Percentiles rank a stretch among this genome's conserved stretches.
Conservation (phyloP, 2,888 invertebrate genomes). For the Tetanocera ferruginea region DNA sequence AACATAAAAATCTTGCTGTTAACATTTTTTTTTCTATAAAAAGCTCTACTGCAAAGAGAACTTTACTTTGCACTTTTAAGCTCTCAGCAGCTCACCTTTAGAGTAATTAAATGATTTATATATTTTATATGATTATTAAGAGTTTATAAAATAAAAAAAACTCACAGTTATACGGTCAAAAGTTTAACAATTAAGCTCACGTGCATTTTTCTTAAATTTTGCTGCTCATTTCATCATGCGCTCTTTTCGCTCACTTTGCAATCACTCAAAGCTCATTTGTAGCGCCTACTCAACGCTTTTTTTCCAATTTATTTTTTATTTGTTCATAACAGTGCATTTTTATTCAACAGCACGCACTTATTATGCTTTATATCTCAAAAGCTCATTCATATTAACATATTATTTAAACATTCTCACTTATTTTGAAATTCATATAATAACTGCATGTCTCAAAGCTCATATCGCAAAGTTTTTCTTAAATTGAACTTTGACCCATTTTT, state of each 20-base stretch:
- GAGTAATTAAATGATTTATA: too few relatives aligned
- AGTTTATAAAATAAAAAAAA: too few relatives aligned
- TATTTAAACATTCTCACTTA: conserved; percentile 36
- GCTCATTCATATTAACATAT: background rate
- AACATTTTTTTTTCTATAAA: too few relatives aligned
- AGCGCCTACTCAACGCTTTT: too few relatives aligned
- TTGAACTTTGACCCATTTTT: conserved; percentile 62
- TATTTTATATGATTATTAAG: too few relatives aligned
- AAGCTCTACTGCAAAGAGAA: too few relatives aligned
- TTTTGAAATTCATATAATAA: conserved; percentile 11
- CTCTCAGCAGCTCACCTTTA: too few relatives aligned
- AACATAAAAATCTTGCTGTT: background rate
- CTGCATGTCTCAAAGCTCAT: background rate
- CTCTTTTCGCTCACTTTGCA: background rate
- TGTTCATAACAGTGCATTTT: too few relatives aligned
- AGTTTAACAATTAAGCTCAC: background rate
- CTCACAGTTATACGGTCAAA: background rate
- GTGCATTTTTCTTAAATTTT: background rate
- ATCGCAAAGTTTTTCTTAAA: background rate
- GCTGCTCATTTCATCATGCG: background rate
- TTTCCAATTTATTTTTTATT: too few relatives aligned
- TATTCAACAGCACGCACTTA: background rate
- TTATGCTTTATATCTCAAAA: background rate
- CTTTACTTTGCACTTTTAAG: too few relatives aligned
- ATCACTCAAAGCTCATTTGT: background rate